Evolutionary conservation across 2,797 vertebrate species (phyloP).

Genomic region (Pygocentrus nattereri): DNA sequence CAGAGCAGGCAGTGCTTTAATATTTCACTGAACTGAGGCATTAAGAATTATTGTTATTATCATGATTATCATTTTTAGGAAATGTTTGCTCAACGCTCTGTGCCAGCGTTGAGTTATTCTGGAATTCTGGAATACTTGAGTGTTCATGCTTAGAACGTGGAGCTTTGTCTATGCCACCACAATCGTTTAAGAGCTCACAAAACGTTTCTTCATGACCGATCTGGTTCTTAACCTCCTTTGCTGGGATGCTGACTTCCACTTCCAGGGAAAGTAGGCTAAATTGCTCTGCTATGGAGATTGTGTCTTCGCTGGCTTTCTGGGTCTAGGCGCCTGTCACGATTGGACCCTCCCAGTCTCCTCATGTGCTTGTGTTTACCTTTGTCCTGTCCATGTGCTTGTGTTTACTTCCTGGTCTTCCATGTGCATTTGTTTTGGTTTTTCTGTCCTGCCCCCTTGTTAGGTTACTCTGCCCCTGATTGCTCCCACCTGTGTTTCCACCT

Average conservation of each 20-base stretch:
- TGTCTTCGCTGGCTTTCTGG: conserved; percentile 48
- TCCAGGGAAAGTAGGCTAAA: conserved; percentile 52
- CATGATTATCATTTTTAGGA: conserved; percentile 7
- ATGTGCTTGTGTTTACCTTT: no score
- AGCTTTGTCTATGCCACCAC: not conserved
- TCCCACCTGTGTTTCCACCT: no score
- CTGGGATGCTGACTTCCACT: conserved; percentile 59
- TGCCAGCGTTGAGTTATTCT: conserved; percentile 21
- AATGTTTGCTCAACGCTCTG: conserved; percentile 20
- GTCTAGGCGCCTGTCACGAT: no score
- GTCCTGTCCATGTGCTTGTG: no score
- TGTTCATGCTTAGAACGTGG: conserved; percentile 6
- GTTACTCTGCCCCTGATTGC: no score
- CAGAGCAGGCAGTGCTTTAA: conserved; percentile 37
- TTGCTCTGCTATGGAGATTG: conserved; percentile 43
- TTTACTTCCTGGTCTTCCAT: no score
- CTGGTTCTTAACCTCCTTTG: conserved; percentile 63
- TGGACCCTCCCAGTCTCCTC: no score
- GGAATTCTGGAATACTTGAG: conserved; percentile 38
- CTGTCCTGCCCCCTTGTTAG: no score
- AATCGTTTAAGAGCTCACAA: conserved; percentile 15
- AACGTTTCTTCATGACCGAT: conserved; percentile 50
- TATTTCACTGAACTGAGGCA: conserved; percentile 45
- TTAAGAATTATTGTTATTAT: conserved; percentile 13
- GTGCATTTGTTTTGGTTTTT: no score